Percentiles rank a stretch among this genome's conserved stretches.
phyloP scores from a whole-genome alignment of 1,140 invertebrate species.

The Drosophila eugracilis region DNA sequence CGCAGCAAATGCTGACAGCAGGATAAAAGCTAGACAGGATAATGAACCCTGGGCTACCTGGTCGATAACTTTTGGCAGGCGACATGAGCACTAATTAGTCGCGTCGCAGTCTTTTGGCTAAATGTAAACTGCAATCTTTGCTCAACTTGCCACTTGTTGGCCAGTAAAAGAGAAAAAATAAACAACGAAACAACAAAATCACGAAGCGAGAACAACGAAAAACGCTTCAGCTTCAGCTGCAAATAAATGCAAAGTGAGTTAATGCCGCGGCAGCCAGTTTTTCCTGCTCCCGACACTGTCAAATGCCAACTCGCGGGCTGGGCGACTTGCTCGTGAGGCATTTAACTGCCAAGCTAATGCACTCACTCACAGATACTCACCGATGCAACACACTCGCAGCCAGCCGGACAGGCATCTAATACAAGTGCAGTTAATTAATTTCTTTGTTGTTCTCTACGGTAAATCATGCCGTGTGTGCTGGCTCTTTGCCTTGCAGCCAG shows the following conservation, averaged over 20 bases:
- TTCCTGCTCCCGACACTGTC: conserved; percentile 77
- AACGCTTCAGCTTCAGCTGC: conserved; percentile 26
- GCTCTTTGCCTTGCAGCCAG: conserved; percentile 31
- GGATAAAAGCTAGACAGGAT: conserved; percentile 39
- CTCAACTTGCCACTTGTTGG: conserved; percentile 73
- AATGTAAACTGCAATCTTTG: conserved; percentile 48
- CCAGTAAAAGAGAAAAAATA: conserved; percentile 25
- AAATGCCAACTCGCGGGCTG: conserved; percentile 68
- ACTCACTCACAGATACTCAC: conserved; percentile 57
- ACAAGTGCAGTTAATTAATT: conserved; percentile 81
- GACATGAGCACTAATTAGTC: conserved; percentile 82
- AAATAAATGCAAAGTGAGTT: conserved; percentile 77
- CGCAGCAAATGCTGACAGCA: conserved; percentile 62
- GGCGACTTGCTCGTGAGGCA: conserved; percentile 56
- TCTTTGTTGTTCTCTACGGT: conserved; percentile 83
- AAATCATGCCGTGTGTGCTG: conserved; percentile 73
- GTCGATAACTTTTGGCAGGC: conserved; percentile 69
- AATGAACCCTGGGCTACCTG: conserved; percentile 66
- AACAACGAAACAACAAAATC: conserved; percentile 22
- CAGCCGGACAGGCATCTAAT: conserved; percentile 43
- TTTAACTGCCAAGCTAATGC: conserved; percentile 80
- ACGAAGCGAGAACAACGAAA: conserved; percentile 47
- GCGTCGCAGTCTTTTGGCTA: conserved; percentile 55
- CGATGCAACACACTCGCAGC: conserved; percentile 17
- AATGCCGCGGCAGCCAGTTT: conserved; percentile 74